Conservation (phyloP, 2,797 vertebrate species). For the Brotula barbata region DNA sequence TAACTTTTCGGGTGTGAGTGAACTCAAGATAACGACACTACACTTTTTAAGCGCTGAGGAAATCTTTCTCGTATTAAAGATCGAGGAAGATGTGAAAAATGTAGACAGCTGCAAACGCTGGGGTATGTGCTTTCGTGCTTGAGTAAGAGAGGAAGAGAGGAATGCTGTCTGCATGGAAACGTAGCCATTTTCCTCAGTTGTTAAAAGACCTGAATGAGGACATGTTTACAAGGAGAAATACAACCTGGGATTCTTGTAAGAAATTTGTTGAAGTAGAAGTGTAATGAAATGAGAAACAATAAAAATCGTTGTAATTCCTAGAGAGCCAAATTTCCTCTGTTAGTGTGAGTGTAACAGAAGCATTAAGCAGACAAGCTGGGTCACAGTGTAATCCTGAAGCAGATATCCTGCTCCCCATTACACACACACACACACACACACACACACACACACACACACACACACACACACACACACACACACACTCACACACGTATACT, state of each 20-base stretch:
- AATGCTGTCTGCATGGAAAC: no score
- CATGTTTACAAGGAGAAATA: slow-evolving; percentile 42
- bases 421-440: slow-evolving; percentile 14
- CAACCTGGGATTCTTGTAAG: slow-evolving; percentile 27
- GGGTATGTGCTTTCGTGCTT: no score
- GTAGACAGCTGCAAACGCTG: no score
- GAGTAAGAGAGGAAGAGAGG: no score
- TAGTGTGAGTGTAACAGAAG: slow-evolving; percentile 44
- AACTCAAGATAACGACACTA: no score
- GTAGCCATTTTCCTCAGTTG: no score
- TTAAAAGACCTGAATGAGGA: slow-evolving; percentile 14
- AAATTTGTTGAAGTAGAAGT: background rate
- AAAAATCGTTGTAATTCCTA: slow-evolving; percentile 3
- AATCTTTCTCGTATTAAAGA: no score
- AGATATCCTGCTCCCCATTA: slow-evolving; percentile 36
- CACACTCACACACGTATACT: slow-evolving; percentile 5
- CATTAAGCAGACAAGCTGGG: slow-evolving; percentile 47
- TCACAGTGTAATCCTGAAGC: slow-evolving; percentile 49
- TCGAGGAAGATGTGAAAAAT: no score
- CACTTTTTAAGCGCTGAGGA: no score
- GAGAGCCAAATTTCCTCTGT: slow-evolving; percentile 7
- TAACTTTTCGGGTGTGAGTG: no score
- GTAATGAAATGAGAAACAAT: background rate
- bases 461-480: slow-evolving; percentile 15
- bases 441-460: slow-evolving; percentile 13